Evolutionary conservation across 2,888 invertebrate species (phyloP).

Genomic region (Patella ulyssiponensis): DNA sequence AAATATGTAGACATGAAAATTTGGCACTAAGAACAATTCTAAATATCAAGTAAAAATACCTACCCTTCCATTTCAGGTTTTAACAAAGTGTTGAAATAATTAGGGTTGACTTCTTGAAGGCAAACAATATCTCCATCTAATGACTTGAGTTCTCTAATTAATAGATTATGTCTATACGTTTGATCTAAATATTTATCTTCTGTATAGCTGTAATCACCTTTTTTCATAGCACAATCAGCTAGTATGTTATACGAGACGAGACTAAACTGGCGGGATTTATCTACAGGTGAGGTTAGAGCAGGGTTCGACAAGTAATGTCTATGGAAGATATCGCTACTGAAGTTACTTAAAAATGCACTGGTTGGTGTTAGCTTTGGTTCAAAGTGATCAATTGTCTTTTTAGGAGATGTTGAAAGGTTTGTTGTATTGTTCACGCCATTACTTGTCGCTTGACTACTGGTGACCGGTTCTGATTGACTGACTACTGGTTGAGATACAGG

Average conservation of each 20-base stretch:
- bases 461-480: neutral
- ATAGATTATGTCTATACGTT: slow-evolving; percentile 56
- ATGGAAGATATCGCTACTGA: slow-evolving; percentile 31
- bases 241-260: slow-evolving; percentile 69
- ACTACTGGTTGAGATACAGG: neutral
- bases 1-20: too few relatives aligned
- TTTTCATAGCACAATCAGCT: slow-evolving; percentile 66
- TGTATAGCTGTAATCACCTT: slow-evolving; percentile 57
- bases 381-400: slow-evolving; percentile 14
- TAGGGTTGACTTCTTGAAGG: slow-evolving; percentile 67
- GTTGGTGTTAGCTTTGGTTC: slow-evolving; percentile 24
- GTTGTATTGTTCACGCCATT: slow-evolving; percentile 14
- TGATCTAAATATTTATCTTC: slow-evolving; percentile 52
- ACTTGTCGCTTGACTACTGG: slow-evolving; percentile 10
- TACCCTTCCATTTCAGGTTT: slow-evolving; percentile 57
- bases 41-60: slow-evolving; percentile 18
- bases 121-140: slow-evolving; percentile 69
- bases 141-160: slow-evolving; percentile 64
- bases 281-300: slow-evolving; percentile 37
- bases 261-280: slow-evolving; percentile 57
- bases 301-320: slow-evolving; percentile 56
- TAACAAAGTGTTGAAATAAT: slow-evolving; percentile 53
- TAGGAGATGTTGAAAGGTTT: neutral
- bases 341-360: slow-evolving; percentile 6
- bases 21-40: too few relatives aligned